Evolutionary conservation across 1,140 invertebrate species (phyloP).

Genomic region (Lethrus apterus): DNA sequence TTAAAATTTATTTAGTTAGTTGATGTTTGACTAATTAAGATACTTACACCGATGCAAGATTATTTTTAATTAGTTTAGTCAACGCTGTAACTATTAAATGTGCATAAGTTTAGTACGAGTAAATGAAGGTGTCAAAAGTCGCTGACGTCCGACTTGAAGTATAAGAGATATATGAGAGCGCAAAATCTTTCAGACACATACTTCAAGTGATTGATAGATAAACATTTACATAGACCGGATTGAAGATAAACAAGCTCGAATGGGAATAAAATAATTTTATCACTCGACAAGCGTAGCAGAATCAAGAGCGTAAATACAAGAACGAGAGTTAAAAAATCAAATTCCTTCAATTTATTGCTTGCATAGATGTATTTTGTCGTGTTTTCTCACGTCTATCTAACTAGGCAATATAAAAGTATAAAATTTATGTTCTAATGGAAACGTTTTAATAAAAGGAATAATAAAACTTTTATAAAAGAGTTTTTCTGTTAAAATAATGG

Average conservation of each 20-base stretch:
- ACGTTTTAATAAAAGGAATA: too few relatives aligned
- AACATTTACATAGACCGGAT: constrained; percentile 24
- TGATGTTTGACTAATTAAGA: too few relatives aligned
- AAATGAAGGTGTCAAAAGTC: constrained; percentile 23
- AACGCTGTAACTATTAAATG: too few relatives aligned
- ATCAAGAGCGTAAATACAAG: constrained; percentile 18
- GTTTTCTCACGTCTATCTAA: neutral
- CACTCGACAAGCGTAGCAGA: constrained; percentile 14
- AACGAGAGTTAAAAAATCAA: constrained; percentile 1
- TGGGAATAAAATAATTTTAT: constrained; percentile 23
- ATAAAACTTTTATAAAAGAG: too few relatives aligned
- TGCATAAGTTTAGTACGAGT: too few relatives aligned
- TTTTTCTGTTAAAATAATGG: too few relatives aligned
- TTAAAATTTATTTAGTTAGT: too few relatives aligned
- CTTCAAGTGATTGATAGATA: constrained; percentile 23
- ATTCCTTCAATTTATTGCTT: neutral
- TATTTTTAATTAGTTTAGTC: too few relatives aligned
- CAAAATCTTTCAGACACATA: constrained; percentile 1
- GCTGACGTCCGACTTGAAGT: constrained; percentile 16
- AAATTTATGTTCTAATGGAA: constrained; percentile 3
- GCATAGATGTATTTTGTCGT: neutral
- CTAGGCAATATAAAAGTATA: constrained; percentile 7
- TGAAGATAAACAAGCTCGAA: constrained; percentile 22
- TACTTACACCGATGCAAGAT: too few relatives aligned
- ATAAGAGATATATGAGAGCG: constrained; percentile 15